A percentile compares a stretch with the other conserved stretches of the same genome.
phyloP scores from a whole-genome alignment of 2,113 vertebrate species.

The Silurus asotus region DNA sequence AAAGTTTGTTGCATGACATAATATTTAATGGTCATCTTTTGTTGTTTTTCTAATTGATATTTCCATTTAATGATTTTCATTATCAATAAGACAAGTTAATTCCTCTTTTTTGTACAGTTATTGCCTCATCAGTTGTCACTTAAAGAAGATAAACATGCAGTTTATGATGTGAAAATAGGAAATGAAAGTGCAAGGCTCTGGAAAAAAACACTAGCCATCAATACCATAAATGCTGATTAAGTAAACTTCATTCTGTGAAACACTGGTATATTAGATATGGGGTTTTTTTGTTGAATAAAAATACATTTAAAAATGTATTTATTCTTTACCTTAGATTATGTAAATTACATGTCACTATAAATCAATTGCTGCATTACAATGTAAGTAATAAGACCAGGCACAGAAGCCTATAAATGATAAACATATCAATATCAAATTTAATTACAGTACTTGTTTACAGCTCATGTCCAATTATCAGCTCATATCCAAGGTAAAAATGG shows the following conservation, averaged over 20 bases:
- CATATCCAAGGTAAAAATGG: not conserved
- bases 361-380: not conserved
- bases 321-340: not conserved
- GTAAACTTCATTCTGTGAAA: not conserved
- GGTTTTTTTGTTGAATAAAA: not conserved
- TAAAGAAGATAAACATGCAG: not conserved
- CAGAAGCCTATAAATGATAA: not conserved
- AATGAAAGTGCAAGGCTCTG: not conserved
- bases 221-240: not conserved
- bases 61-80: not conserved
- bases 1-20: not conserved
- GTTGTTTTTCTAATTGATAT: not conserved
- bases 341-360: not conserved
- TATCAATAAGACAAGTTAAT: not conserved
- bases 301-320: not conserved
- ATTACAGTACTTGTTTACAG: too few relatives aligned
- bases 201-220: not conserved
- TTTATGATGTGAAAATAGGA: not conserved
- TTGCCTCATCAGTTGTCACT: not conserved
- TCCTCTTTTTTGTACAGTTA: not conserved
- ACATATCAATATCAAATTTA: too few relatives aligned
- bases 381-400: not conserved
- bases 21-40: not conserved
- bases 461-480: too few relatives aligned
- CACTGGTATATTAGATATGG: not conserved